These are phyloP conservation scores for Sigmodon hispidus DNA, from an alignment of 2,113 vertebrate genomes.

Conservation along the genomic window DNA sequence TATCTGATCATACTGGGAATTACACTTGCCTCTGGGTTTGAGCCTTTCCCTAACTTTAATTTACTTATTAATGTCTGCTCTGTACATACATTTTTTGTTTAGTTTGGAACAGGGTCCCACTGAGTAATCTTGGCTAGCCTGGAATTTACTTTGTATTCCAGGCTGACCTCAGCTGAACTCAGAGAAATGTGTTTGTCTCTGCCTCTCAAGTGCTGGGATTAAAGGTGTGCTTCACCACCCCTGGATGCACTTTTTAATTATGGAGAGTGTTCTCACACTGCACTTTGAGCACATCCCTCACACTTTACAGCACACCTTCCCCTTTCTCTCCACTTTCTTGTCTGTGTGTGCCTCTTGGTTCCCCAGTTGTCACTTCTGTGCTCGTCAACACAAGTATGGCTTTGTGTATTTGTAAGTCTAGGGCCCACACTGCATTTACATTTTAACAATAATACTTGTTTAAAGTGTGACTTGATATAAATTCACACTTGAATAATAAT, in stretches of 20 bases:
- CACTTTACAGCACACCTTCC: neutral
- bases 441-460: neutral
- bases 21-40: neutral
- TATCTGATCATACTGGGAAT: neutral
- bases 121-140: neutral
- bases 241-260: no score
- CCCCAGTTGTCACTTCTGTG: neutral
- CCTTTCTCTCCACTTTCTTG: neutral
- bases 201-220: neutral
- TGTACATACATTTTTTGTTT: neutral
- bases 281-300: neutral
- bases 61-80: neutral
- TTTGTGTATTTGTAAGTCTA: neutral
- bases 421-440: neutral
- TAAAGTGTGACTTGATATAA: neutral
- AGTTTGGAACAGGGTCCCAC: neutral
- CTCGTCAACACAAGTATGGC: neutral
- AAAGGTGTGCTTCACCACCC: fast-evolving
- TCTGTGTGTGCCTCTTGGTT: neutral
- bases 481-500: neutral
- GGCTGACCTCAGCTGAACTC: neutral
- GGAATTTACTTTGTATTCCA: neutral
- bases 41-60: slow-evolving; percentile 16
- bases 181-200: neutral
- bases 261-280: neutral